Conservation (phyloP, 2,888 invertebrate species). For the Phragmatobia fuliginosa region DNA sequence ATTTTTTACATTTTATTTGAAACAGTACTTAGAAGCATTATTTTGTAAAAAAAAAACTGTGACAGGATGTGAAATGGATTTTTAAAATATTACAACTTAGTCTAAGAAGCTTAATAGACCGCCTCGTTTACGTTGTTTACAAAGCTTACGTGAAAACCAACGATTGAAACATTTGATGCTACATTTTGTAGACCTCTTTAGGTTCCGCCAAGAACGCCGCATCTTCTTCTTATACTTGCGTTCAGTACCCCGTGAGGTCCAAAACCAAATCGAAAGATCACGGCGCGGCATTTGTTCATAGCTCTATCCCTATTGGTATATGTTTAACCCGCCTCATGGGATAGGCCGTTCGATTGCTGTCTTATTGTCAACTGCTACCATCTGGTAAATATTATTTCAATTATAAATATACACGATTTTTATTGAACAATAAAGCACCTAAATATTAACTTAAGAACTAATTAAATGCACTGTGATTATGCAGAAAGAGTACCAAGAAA, state of each 20-base stretch:
- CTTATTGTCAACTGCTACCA: not conserved
- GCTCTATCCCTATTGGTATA: conserved; percentile 1
- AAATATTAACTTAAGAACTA: not conserved
- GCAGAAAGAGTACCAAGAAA: no score
- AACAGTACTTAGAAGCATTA: not conserved
- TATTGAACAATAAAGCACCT: not conserved
- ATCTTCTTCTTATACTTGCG: conserved; percentile 2
- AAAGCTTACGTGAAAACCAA: not conserved
- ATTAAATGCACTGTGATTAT: no score
- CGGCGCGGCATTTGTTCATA: conserved; percentile 9
- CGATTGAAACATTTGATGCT: not conserved
- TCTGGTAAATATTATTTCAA: not conserved
- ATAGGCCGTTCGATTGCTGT: not conserved
- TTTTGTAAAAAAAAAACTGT: not conserved
- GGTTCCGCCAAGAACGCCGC: not conserved
- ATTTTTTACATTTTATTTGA: not conserved
- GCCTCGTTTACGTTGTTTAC: not conserved
- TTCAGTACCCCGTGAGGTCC: not conserved
- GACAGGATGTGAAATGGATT: not conserved
- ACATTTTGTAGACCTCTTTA: conserved; percentile 4
- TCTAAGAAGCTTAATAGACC: not conserved
- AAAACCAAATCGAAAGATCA: not conserved
- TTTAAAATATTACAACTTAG: not conserved
- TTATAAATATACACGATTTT: not conserved
- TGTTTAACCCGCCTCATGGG: not conserved